phyloP scores from a whole-genome alignment of 2,113 vertebrate genomes.

The Toxotes jaculatrix region DNA sequence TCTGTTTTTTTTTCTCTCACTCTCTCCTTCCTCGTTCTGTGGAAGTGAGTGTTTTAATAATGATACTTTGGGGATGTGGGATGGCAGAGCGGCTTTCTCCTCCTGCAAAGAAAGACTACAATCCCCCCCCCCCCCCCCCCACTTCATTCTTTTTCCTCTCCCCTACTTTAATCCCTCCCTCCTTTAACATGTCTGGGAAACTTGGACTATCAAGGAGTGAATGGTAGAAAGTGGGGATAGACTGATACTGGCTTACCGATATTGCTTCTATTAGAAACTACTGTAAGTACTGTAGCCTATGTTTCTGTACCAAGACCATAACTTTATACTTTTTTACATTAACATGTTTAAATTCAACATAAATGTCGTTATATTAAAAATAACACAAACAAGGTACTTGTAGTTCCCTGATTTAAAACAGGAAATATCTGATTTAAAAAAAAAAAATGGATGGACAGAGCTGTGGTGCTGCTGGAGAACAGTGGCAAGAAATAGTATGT shows the following conservation, averaged over 20 bases:
- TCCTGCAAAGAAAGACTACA: constrained; percentile 72
- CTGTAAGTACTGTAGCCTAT: too few relatives aligned
- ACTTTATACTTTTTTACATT: not conserved
- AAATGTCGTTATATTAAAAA: not conserved
- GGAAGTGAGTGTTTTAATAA: constrained; percentile 91
- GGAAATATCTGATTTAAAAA: not conserved
- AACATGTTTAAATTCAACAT: not conserved
- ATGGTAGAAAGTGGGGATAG: constrained; percentile 8
- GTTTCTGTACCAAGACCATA: not conserved
- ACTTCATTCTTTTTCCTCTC: constrained; percentile 61
- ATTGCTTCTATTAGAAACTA: too few relatives aligned
- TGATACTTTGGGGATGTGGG: constrained; percentile 87
- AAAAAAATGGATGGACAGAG: not conserved
- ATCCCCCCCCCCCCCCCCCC: not conserved
- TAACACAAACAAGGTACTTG: not conserved
- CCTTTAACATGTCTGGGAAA: constrained; percentile 83
- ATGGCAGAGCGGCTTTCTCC: constrained; percentile 77
- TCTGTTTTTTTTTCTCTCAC: constrained; percentile 68
- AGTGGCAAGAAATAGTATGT: not conserved
- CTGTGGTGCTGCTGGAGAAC: not conserved
- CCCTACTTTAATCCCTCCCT: constrained; percentile 74
- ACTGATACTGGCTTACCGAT: not conserved
- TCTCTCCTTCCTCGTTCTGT: constrained; percentile 72
- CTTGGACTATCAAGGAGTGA: constrained; percentile 49
- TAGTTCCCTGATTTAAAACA: not conserved